These are phyloP conservation scores for Sanderia malayensis DNA, from an alignment of 30 jellyfish, hydroid and myxozoan species.

Conservation along the genomic window DNA sequence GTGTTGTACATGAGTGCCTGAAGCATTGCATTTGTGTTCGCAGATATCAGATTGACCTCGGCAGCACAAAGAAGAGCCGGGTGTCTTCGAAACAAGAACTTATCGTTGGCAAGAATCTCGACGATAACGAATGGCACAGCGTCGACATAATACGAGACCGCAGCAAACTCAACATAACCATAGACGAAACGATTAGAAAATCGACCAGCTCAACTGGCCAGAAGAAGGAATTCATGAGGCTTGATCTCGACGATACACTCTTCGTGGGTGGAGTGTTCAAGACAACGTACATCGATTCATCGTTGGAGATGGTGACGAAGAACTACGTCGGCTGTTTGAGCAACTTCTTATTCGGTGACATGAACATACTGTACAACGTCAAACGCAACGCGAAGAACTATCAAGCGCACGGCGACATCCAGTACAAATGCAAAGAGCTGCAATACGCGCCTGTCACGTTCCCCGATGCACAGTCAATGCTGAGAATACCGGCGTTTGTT, in stretches of 20 bases:
- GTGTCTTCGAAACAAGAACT: slow-evolving; percentile 63
- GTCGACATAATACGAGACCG: slow-evolving; percentile 57
- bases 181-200: slow-evolving; percentile 50
- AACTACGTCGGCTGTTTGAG: slow-evolving; percentile 80
- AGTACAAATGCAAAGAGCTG: slow-evolving; percentile 60
- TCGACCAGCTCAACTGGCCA: neutral
- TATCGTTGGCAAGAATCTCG: slow-evolving; percentile 72
- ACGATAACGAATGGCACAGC: slow-evolving; percentile 86
- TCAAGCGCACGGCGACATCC: slow-evolving; percentile 64
- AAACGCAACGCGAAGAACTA: slow-evolving; percentile 65
- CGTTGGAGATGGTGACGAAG: slow-evolving; percentile 57
- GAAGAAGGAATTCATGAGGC: slow-evolving; percentile 39
- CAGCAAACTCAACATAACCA: slow-evolving; percentile 55
- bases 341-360: slow-evolving; percentile 63
- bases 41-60: slow-evolving; percentile 83
- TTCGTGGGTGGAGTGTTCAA: slow-evolving; percentile 82
- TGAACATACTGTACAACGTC: slow-evolving; percentile 65
- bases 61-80: slow-evolving; percentile 46
- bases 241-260: slow-evolving; percentile 67
- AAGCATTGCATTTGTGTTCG: neutral
- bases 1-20: neutral
- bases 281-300: slow-evolving; percentile 23
- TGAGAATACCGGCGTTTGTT: slow-evolving; percentile 64
- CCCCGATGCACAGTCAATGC: slow-evolving; percentile 67
- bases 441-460: slow-evolving; percentile 79